Conservation (phyloP, 2,888 invertebrate genomes). For the Orchestes rusci region DNA sequence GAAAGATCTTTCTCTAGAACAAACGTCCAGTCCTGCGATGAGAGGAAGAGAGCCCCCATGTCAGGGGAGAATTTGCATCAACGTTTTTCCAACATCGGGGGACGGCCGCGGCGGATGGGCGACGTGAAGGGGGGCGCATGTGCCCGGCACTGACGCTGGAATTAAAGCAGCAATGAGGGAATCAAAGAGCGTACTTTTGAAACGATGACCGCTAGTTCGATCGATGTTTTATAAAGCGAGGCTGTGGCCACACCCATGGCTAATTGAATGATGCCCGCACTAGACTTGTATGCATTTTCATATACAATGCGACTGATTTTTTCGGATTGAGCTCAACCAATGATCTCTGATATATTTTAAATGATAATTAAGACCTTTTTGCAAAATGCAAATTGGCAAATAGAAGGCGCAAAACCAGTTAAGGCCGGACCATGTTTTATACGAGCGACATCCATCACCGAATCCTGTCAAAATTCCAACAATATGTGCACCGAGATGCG, state of each 20-base stretch:
- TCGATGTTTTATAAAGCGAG: constrained; percentile 46
- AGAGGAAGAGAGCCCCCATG: constrained; percentile 21
- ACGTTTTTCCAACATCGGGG: constrained; percentile 7
- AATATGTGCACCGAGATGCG: constrained; percentile 29
- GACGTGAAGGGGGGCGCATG: constrained; percentile 17
- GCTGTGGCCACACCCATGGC: constrained; percentile 45
- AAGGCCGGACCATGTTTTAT: constrained; percentile 24
- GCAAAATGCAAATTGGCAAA: constrained; percentile 17
- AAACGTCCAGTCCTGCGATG: constrained; percentile 15
- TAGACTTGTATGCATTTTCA: constrained; percentile 39
- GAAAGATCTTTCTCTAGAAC: no score
- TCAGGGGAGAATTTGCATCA: constrained; percentile 20
- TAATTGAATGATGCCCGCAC: constrained; percentile 46
- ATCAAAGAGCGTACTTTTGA: constrained; percentile 47
- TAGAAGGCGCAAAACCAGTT: constrained; percentile 12
- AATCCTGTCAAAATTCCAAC: constrained; percentile 35
- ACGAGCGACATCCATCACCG: constrained; percentile 36
- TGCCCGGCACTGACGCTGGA: constrained; percentile 24
- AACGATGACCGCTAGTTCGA: constrained; percentile 47
- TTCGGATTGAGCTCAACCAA: no score
- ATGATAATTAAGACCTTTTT: constrained; percentile 12
- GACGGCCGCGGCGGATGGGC: constrained; percentile 1
- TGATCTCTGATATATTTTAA: no score
- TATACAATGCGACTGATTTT: constrained; percentile 5
- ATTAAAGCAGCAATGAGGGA: constrained; percentile 23